These are phyloP conservation scores for Coptotermes formosanus DNA, from an alignment of 1,140 invertebrate species.

Conservation along the genomic window DNA sequence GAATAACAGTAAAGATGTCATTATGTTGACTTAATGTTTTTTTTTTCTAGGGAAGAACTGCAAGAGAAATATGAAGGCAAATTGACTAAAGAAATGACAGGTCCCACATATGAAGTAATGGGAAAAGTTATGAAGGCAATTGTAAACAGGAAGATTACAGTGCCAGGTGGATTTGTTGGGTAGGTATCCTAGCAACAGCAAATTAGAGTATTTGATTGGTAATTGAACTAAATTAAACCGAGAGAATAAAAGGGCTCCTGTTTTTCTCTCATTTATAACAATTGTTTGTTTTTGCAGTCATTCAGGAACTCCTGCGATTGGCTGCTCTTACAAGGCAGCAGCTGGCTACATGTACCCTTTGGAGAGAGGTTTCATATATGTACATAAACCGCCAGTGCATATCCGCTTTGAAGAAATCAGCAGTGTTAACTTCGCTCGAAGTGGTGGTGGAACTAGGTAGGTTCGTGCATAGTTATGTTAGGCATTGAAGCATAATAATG, in stretches of 20 bases:
- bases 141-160: slow-evolving; percentile 91
- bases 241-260: neutral
- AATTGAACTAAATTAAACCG: neutral
- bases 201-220: neutral
- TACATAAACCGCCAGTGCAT: slow-evolving; percentile 98
- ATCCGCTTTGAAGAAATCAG: slow-evolving; percentile 97
- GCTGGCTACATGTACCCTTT: slow-evolving; percentile 96
- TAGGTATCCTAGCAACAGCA: slow-evolving; percentile 47
- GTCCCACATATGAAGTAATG: slow-evolving; percentile 93
- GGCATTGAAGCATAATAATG: neutral
- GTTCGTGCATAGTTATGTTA: neutral
- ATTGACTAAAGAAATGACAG: slow-evolving; percentile 85
- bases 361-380: slow-evolving; percentile 98
- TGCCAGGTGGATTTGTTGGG: slow-evolving; percentile 90
- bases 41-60: slow-evolving; percentile 70
- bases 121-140: slow-evolving; percentile 96
- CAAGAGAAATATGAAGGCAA: slow-evolving; percentile 94
- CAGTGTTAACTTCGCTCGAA: slow-evolving; percentile 94
- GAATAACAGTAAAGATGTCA: neutral
- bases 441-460: slow-evolving; percentile 84
- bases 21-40: neutral
- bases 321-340: slow-evolving; percentile 97
- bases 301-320: slow-evolving; percentile 86
- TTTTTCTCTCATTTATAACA: slow-evolving; percentile 30
- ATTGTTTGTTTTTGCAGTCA: slow-evolving; percentile 62